A percentile compares a stretch with the other conserved stretches of the same genome.
Evolutionary conservation across 2,113 vertebrate species (phyloP).

Genomic region (Phrynosoma platyrhinos): DNA sequence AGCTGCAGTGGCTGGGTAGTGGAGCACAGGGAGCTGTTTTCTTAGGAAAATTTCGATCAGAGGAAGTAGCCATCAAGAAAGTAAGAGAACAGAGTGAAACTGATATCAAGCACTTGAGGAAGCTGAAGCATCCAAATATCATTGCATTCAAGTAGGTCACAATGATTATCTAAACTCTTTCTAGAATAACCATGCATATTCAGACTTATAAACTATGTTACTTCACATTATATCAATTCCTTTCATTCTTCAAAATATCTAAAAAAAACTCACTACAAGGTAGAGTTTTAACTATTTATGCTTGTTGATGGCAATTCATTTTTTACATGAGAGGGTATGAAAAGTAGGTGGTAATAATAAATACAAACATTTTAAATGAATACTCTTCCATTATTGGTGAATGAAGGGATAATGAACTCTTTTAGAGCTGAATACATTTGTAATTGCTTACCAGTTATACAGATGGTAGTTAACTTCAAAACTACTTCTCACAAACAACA

Average conservation of each 20-base stretch:
- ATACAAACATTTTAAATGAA: not conserved
- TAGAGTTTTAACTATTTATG: not conserved
- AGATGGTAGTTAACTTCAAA: not conserved
- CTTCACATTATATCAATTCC: not conserved
- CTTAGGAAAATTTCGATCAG: conserved; percentile 92
- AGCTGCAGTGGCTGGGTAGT: conserved; percentile 98
- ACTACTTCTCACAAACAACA: not conserved
- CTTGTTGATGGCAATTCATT: not conserved
- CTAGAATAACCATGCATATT: not conserved
- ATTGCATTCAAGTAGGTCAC: conserved; percentile 95
- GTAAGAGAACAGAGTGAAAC: conserved; percentile 98
- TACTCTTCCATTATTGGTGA: not conserved
- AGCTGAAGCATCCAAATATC: conserved; percentile 97
- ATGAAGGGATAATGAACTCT: not conserved
- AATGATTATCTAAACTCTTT: not conserved
- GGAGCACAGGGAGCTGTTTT: conserved; percentile 97
- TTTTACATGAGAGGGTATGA: not conserved
- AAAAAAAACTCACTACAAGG: not conserved
- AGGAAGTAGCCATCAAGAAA: conserved; percentile 99
- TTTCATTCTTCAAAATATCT: not conserved
- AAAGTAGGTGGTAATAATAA: not conserved
- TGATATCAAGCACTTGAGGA: conserved; percentile 95
- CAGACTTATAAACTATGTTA: fast-evolving
- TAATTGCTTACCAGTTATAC: not conserved
- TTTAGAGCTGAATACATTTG: not conserved